These are phyloP conservation scores for Unio pictorum DNA, from an alignment of 2,888 invertebrate species.

Conservation along the genomic window DNA sequence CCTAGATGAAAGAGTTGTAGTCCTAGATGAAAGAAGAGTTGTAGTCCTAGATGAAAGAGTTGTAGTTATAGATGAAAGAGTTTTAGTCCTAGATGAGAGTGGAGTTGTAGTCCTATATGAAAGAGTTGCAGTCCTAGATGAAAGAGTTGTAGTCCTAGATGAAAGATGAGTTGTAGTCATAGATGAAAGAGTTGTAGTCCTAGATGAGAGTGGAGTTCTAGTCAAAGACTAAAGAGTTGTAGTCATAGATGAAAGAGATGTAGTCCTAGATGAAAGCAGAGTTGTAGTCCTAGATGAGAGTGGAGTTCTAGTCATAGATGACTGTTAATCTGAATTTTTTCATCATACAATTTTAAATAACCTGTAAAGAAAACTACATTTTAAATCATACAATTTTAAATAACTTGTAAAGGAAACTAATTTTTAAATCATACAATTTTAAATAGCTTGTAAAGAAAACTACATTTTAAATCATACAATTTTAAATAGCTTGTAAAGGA, in stretches of 20 bases:
- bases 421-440: too few species aligned
- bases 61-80: not conserved
- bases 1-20: not conserved
- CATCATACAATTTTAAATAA: too few species aligned
- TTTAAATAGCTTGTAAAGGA: too few species aligned
- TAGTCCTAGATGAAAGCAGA: constrained; percentile 14
- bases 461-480: too few species aligned
- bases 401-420: too few species aligned
- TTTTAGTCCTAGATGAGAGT: constrained; percentile 12
- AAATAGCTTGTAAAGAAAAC: too few species aligned
- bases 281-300: not conserved
- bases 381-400: too few species aligned
- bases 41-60: not conserved
- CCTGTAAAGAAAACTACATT: too few species aligned
- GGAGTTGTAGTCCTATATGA: not conserved
- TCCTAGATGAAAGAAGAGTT: constrained; percentile 14
- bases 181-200: not conserved
- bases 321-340: too few species aligned
- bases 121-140: not conserved
- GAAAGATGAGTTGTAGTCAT: constrained; percentile 4
- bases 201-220: not conserved
- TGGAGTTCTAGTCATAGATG: not conserved
- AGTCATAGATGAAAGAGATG: not conserved
- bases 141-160: constrained; percentile 6
- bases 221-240: not conserved